These are phyloP conservation scores for Pristionchus japonicus DNA, from an alignment of 2,888 invertebrate species.

Conservation along the genomic window DNA sequence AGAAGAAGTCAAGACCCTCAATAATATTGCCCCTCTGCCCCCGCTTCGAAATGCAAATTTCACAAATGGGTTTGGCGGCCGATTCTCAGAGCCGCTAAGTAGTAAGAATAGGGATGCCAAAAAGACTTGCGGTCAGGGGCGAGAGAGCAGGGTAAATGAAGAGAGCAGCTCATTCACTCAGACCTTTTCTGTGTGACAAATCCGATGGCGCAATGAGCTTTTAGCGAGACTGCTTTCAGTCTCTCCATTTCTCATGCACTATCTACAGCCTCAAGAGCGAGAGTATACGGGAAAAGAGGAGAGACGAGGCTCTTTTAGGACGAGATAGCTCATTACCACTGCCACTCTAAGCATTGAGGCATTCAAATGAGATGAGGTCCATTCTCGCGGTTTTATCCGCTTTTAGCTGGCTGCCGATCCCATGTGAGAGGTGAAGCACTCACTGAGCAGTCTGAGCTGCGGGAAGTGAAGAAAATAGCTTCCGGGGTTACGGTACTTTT, in stretches of 20 bases:
- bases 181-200: neutral
- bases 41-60: conserved; percentile 15
- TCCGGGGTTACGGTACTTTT: no score
- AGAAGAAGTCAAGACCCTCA: neutral
- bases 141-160: neutral
- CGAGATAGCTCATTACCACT: neutral
- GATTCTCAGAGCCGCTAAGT: neutral
- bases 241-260: no score
- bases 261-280: no score
- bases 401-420: neutral
- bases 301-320: no score
- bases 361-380: conserved; percentile 14
- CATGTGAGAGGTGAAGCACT: neutral
- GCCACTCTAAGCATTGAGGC: neutral
- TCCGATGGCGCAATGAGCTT: neutral
- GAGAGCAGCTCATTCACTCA: neutral
- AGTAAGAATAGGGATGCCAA: neutral
- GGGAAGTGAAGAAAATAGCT: neutral
- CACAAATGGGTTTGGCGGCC: conserved; percentile 5
- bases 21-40: neutral
- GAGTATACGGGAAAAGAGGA: no score
- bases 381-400: neutral
- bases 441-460: neutral
- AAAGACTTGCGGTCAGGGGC: neutral
- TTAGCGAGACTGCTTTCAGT: no score